phyloP scores from a whole-genome alignment of 2,888 invertebrate species.

The Cenopis cana region DNA sequence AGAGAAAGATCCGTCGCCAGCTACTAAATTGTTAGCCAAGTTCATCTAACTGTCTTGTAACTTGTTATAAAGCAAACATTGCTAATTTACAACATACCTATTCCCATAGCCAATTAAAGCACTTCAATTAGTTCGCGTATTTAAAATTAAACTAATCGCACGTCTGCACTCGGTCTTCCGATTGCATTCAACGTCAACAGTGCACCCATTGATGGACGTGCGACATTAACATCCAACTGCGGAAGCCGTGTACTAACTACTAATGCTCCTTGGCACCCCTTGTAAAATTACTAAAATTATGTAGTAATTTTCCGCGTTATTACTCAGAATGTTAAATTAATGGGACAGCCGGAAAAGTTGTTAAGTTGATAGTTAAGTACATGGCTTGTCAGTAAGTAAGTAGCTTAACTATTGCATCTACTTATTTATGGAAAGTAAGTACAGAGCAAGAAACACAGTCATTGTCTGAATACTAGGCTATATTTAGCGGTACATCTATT shows the following conservation, averaged over 20 bases:
- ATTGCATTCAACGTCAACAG: conserved; percentile 56
- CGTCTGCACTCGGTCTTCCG: conserved; percentile 17
- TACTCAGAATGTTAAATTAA: conserved; percentile 25
- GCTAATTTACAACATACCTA: neutral
- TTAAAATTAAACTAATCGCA: neutral
- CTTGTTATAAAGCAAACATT: neutral
- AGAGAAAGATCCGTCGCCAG: too few species aligned
- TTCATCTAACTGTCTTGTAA: too few species aligned
- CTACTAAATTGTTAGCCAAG: too few species aligned
- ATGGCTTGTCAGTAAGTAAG: neutral
- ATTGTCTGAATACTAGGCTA: neutral
- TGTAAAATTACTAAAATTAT: conserved; percentile 32
- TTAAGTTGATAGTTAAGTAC: conserved; percentile 1
- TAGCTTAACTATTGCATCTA: neutral
- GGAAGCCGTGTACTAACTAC: conserved; percentile 60
- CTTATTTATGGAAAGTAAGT: neutral
- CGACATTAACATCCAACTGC: conserved; percentile 51
- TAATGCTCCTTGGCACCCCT: conserved; percentile 48
- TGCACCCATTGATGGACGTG: conserved; percentile 63
- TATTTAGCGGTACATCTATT: neutral
- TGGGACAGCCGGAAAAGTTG: conserved; percentile 3
- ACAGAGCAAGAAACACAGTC: neutral
- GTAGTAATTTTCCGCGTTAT: conserved; percentile 40
- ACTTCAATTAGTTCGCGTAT: neutral
- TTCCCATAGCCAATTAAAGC: neutral